These are phyloP conservation scores for Albula glossodonta DNA, from an alignment of 2,113 vertebrate genomes.

Conservation along the genomic window DNA sequence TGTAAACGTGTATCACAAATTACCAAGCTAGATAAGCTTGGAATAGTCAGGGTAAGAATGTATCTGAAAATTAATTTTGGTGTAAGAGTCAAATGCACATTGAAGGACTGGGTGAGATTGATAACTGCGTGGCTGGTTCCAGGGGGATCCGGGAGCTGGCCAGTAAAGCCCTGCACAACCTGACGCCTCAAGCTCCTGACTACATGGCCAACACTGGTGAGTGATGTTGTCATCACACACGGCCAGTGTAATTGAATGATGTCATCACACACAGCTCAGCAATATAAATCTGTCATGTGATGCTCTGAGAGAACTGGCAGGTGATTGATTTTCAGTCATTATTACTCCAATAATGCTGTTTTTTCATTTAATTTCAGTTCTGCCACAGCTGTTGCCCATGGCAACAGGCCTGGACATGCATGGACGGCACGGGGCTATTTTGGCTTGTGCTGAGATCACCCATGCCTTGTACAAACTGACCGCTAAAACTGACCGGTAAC, in stretches of 20 bases:
- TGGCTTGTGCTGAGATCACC: constrained; percentile 87
- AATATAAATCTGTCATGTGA: too few relatives aligned
- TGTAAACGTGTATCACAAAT: too few relatives aligned
- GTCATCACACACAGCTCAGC: not conserved
- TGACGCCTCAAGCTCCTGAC: constrained; percentile 76
- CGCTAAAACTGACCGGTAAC: constrained; percentile 76
- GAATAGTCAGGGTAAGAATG: not conserved
- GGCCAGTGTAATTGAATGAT: not conserved
- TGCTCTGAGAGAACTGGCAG: not conserved
- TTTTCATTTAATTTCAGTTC: constrained; percentile 67
- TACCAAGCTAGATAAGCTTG: too few relatives aligned
- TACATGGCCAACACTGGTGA: constrained; percentile 82
- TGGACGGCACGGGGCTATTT: constrained; percentile 86
- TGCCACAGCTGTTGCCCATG: constrained; percentile 80
- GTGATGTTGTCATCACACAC: constrained; percentile 17
- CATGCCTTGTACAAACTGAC: constrained; percentile 80
- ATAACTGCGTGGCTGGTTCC: constrained; percentile 20
- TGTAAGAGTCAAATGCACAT: not conserved
- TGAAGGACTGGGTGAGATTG: not conserved
- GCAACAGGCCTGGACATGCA: constrained; percentile 83
- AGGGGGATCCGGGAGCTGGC: constrained; percentile 86
- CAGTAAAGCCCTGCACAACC: constrained; percentile 85
- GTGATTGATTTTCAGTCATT: not conserved
- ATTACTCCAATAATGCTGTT: not conserved
- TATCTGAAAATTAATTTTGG: not conserved